phyloP scores from a whole-genome alignment of 2,113 vertebrate species.

The Brachionichthys hirsutus region DNA sequence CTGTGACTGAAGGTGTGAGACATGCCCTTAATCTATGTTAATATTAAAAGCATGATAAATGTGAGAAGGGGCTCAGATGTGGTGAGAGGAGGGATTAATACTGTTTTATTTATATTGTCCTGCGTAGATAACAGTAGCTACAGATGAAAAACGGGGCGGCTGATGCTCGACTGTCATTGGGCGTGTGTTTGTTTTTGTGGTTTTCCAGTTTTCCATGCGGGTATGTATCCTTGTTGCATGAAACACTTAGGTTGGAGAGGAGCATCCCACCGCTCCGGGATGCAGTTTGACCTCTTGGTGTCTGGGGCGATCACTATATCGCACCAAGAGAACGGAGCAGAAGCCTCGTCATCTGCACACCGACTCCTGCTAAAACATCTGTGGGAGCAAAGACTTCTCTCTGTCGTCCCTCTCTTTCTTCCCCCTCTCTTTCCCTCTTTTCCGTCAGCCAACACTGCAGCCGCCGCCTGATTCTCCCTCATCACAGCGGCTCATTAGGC shows the following conservation, averaged over 20 bases:
- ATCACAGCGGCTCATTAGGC: neutral
- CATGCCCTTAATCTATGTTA: constrained; percentile 72
- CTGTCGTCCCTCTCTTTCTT: constrained; percentile 35
- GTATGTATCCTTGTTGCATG: constrained; percentile 13
- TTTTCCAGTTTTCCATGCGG: neutral
- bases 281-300: constrained; percentile 52
- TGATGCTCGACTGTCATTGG: constrained; percentile 22
- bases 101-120: constrained; percentile 73
- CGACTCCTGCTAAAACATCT: constrained; percentile 55
- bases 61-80: constrained; percentile 61
- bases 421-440: constrained; percentile 27
- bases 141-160: constrained; percentile 44
- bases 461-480: neutral
- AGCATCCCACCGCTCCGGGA: constrained; percentile 11
- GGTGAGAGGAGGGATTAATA: constrained; percentile 69
- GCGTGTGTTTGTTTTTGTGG: constrained; percentile 5
- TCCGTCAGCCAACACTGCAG: neutral
- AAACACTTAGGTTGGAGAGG: constrained; percentile 17
- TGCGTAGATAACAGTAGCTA: constrained; percentile 45
- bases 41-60: constrained; percentile 79
- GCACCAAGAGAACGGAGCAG: constrained; percentile 15
- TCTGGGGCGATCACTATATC: constrained; percentile 39
- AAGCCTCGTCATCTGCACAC: constrained; percentile 22
- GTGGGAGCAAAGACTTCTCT: constrained; percentile 23
- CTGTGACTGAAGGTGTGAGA: constrained; percentile 53